phyloP scores from a whole-genome alignment of 2,797 vertebrate genomes.

The Crenuchus spilurus region DNA sequence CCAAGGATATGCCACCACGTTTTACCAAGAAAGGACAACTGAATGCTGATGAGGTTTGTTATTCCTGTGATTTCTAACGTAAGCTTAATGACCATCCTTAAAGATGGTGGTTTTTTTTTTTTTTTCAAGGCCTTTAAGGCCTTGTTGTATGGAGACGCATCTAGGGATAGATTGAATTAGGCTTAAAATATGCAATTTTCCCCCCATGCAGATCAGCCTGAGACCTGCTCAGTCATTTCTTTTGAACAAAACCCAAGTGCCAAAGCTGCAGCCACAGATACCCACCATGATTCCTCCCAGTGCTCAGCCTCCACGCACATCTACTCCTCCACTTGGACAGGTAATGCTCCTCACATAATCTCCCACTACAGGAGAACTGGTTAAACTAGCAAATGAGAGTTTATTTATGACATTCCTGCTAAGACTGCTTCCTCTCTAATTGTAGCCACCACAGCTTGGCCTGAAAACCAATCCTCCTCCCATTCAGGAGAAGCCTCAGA shows the following conservation, averaged over 20 bases:
- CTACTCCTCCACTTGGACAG: slow-evolving; percentile 95
- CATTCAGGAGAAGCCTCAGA: slow-evolving; percentile 98
- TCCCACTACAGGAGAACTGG: not conserved
- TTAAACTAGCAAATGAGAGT: not conserved
- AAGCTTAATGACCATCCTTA: no score
- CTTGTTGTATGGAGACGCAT: no score
- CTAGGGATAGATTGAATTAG: no score
- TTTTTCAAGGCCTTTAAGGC: no score
- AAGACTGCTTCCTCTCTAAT: not conserved
- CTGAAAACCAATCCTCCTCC: slow-evolving; percentile 97
- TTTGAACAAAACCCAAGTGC: slow-evolving; percentile 96
- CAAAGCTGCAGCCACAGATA: slow-evolving; percentile 97
- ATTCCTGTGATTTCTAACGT: not conserved
- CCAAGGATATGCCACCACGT: slow-evolving; percentile 95
- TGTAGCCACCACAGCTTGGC: slow-evolving; percentile 92
- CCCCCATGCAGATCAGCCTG: slow-evolving; percentile 87
- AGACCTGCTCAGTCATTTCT: slow-evolving; percentile 97
- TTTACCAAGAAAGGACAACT: slow-evolving; percentile 99
- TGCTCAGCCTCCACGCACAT: slow-evolving; percentile 93
- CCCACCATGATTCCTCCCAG: slow-evolving; percentile 95
- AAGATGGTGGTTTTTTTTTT: not conserved
- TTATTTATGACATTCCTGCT: not conserved
- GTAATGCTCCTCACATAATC: slow-evolving; percentile 61
- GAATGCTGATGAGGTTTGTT: slow-evolving; percentile 91
- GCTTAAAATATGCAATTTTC: no score